Conservation (phyloP, 23 tunicate species). For the Oikopleura dioica region DNA sequence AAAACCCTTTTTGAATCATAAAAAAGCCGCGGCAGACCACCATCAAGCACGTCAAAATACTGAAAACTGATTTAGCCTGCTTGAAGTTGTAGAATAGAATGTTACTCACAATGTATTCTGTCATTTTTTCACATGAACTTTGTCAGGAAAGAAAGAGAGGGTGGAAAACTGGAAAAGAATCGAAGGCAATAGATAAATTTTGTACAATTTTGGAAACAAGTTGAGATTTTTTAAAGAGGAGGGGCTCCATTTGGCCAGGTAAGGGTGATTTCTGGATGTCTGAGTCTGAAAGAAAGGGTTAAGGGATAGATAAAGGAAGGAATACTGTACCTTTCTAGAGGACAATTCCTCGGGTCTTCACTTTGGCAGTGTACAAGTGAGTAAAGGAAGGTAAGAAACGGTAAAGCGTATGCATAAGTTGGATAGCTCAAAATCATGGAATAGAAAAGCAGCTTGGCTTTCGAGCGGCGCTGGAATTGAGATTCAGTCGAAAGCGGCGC, state of each 20-base stretch:
- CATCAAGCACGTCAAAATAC: no score
- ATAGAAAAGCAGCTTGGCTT: background rate
- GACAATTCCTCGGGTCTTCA: background rate
- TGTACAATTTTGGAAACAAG: background rate
- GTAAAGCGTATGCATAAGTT: background rate
- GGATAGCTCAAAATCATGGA: background rate
- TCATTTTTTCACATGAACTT: no score
- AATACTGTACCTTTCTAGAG: background rate
- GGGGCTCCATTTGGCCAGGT: background rate
- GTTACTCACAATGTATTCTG: no score
- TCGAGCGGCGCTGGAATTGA: background rate
- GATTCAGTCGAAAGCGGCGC: no score
- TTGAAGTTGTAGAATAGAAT: no score
- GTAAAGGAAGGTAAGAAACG: background rate
- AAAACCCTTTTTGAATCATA: no score
- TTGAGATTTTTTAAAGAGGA: background rate
- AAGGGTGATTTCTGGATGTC: background rate
- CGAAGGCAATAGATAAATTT: background rate
- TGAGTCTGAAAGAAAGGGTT: background rate
- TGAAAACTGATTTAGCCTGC: no score
- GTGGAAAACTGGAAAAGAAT: background rate
- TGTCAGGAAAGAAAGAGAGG: no score
- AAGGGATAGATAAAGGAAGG: background rate
- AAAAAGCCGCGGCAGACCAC: no score
- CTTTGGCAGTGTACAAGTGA: background rate